These are phyloP conservation scores for Acyrthosiphon pisum DNA, from an alignment of 1,140 invertebrate species.

Conservation along the genomic window DNA sequence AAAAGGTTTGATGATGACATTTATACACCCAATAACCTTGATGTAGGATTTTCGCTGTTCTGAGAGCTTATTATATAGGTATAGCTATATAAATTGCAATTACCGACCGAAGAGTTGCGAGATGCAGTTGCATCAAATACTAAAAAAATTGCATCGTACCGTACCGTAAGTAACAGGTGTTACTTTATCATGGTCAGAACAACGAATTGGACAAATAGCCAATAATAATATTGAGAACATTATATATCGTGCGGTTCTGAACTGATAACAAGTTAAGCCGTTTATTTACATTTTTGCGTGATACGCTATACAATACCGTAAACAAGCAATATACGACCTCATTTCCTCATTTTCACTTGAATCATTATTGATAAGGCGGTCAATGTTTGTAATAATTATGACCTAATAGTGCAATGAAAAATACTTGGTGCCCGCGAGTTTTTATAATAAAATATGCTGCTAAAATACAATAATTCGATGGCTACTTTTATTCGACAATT, in stretches of 20 bases:
- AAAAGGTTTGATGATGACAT: too few relatives aligned
- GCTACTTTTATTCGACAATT: neutral
- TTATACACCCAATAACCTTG: too few relatives aligned
- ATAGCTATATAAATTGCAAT: neutral
- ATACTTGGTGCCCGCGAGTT: neutral
- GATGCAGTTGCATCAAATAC: neutral
- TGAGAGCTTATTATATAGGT: neutral
- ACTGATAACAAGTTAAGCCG: neutral
- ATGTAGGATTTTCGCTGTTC: too few relatives aligned
- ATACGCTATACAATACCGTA: too few relatives aligned
- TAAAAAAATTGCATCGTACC: neutral
- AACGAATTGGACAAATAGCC: neutral
- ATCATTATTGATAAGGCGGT: too few relatives aligned
- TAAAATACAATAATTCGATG: neutral
- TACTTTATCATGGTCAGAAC: too few relatives aligned
- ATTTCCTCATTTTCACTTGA: too few relatives aligned
- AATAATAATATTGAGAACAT: too few relatives aligned
- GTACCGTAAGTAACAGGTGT: too few relatives aligned
- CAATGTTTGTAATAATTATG: too few relatives aligned
- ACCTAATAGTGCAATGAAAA: too few relatives aligned
- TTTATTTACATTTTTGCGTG: neutral
- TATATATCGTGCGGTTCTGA: neutral
- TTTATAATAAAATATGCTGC: neutral
- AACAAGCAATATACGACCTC: too few relatives aligned
- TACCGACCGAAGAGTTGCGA: neutral